These are phyloP conservation scores for Nestor notabilis DNA, from an alignment of 2,113 vertebrate species.

Conservation along the genomic window DNA sequence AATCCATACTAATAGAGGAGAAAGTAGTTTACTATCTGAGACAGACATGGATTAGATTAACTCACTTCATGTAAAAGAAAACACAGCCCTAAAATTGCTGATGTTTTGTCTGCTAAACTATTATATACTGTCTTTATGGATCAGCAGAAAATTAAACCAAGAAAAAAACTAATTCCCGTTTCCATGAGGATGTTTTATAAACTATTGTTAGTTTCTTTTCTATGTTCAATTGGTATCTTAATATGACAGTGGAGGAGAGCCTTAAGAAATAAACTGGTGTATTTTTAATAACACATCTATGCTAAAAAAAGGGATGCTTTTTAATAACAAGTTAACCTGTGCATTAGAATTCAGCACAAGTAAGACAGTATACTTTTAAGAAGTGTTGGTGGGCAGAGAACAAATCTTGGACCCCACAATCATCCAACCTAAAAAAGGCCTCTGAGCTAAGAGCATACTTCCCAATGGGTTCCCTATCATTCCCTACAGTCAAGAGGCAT, in stretches of 20 bases:
- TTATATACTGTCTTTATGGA: not conserved
- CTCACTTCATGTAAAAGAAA: not conserved
- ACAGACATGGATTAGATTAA: not conserved
- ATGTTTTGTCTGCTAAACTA: not conserved
- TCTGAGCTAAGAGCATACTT: not conserved
- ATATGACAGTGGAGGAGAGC: not conserved
- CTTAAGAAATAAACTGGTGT: not conserved
- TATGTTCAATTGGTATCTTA: not conserved
- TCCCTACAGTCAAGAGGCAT: not conserved
- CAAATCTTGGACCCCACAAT: not conserved
- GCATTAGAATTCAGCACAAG: not conserved
- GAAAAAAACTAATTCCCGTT: not conserved
- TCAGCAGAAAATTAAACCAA: not conserved
- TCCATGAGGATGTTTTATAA: not conserved
- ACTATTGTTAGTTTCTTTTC: not conserved
- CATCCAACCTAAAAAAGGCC: not conserved
- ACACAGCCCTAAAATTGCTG: not conserved
- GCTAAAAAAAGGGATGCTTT: not conserved
- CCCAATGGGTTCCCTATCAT: not conserved
- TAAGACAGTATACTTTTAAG: not conserved
- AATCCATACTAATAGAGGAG: not conserved
- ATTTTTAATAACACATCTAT: not conserved
- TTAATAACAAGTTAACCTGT: not conserved
- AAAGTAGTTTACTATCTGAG: not conserved
- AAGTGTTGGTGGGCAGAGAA: not conserved